Evolutionary conservation across 1,140 invertebrate species (phyloP).

Genomic region (Drosophila sulfurigaster): DNA sequence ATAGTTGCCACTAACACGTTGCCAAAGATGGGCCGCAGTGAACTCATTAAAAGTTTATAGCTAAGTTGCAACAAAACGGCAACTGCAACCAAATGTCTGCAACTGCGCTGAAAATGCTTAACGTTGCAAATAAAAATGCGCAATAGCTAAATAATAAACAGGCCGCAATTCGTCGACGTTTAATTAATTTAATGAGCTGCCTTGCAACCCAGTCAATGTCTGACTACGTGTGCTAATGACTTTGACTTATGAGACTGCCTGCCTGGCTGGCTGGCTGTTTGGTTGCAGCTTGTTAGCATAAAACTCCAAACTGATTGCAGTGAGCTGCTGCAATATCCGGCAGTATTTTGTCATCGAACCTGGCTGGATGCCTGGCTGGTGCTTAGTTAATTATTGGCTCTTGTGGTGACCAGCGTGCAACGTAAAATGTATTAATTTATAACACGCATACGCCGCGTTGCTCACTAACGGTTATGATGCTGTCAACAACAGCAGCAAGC

Average conservation of each 20-base stretch:
- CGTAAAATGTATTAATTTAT: conserved; percentile 71
- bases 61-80: conserved; percentile 61
- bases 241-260: conserved; percentile 38
- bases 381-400: conserved; percentile 72
- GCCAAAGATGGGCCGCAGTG: conserved; percentile 60
- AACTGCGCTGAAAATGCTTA: conserved; percentile 48
- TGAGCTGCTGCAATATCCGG: conserved; percentile 24
- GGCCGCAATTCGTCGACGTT: conserved; percentile 48
- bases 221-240: conserved; percentile 43
- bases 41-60: conserved; percentile 79
- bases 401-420: conserved; percentile 47
- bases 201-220: conserved; percentile 31
- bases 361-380: conserved; percentile 13
- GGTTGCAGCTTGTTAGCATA: conserved; percentile 44
- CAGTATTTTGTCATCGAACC: conserved; percentile 41
- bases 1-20: conserved; percentile 15
- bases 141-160: conserved; percentile 54
- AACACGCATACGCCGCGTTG: conserved; percentile 45
- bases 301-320: conserved; percentile 11
- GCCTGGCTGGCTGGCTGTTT: conserved; percentile 1
- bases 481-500: conserved; percentile 42
- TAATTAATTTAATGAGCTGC: conserved; percentile 80
- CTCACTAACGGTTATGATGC: conserved; percentile 31
- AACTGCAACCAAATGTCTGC: neutral
- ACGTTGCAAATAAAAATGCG: conserved; percentile 44